Percentiles rank a stretch among this genome's conserved stretches.
Conservation (phyloP, 2,113 vertebrate species). For the Lepisosteus oculatus region DNA sequence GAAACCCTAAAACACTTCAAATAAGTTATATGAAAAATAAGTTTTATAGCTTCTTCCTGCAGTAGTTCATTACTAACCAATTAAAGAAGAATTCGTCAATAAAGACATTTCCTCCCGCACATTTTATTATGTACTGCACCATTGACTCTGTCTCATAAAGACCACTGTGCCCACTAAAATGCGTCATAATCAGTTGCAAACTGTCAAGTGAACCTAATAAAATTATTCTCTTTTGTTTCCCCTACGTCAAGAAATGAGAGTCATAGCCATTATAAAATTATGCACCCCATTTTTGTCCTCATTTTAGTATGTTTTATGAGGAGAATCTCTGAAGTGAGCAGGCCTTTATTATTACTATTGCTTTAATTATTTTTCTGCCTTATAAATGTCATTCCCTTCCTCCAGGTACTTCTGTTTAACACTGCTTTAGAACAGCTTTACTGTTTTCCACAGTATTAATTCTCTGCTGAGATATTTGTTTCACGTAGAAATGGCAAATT, state of each 20-base stretch:
- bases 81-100: neutral
- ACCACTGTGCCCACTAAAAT: neutral
- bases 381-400: neutral
- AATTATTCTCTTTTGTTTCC: neutral
- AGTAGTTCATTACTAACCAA: neutral
- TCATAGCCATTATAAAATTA: neutral
- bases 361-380: slow-evolving; percentile 4
- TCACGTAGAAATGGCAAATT: slow-evolving; percentile 7
- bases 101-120: neutral
- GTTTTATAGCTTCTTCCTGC: neutral
- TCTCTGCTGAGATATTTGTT: slow-evolving; percentile 12
- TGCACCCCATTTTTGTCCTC: neutral
- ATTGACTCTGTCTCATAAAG: neutral
- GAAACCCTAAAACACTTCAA: neutral
- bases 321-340: neutral
- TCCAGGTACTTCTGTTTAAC: neutral
- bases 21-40: neutral
- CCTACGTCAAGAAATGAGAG: neutral
- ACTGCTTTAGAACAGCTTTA: neutral
- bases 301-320: neutral
- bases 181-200: slow-evolving; percentile 9
- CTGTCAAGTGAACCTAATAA: slow-evolving; percentile 14
- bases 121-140: neutral
- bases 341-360: neutral
- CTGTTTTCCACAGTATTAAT: slow-evolving; percentile 5